Evolutionary conservation across 2,797 vertebrate genomes (phyloP).

Genomic region (Anas georgica): DNA sequence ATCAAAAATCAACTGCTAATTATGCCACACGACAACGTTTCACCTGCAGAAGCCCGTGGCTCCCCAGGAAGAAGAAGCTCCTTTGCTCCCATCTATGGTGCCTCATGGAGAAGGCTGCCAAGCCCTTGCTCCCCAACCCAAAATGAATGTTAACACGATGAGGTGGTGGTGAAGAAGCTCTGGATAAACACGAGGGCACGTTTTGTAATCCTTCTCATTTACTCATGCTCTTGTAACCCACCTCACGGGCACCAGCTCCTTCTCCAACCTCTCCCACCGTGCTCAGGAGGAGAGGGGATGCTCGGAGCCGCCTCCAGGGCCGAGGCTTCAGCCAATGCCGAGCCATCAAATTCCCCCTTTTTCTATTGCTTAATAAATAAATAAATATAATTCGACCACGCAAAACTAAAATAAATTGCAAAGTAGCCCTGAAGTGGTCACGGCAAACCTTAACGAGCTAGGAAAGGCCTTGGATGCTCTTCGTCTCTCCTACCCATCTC

Average conservation of each 20-base stretch:
- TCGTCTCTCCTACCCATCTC: not conserved
- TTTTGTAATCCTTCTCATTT: not conserved
- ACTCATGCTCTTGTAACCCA: not conserved
- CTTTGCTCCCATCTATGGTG: not conserved
- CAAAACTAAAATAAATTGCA: too few relatives aligned
- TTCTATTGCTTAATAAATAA: not conserved
- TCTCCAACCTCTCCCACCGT: not conserved
- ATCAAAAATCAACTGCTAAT: not conserved
- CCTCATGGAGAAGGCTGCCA: not conserved
- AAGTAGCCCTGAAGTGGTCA: not conserved
- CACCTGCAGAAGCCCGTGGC: not conserved
- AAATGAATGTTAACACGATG: not conserved
- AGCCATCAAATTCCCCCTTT: not conserved
- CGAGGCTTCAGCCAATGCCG: too few relatives aligned
- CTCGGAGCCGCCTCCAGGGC: not conserved
- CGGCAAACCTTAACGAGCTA: not conserved
- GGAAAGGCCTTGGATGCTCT: not conserved
- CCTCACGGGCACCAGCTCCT: not conserved
- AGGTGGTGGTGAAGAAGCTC: slow-evolving; percentile 59
- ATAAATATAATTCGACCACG: too few relatives aligned
- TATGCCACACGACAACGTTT: not conserved
- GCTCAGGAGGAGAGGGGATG: not conserved
- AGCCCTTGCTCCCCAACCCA: not conserved
- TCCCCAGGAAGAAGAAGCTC: not conserved
- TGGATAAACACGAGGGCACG: not conserved